These are phyloP conservation scores for Noturus placidus DNA, from an alignment of 2,113 vertebrate species.

Conservation along the genomic window DNA sequence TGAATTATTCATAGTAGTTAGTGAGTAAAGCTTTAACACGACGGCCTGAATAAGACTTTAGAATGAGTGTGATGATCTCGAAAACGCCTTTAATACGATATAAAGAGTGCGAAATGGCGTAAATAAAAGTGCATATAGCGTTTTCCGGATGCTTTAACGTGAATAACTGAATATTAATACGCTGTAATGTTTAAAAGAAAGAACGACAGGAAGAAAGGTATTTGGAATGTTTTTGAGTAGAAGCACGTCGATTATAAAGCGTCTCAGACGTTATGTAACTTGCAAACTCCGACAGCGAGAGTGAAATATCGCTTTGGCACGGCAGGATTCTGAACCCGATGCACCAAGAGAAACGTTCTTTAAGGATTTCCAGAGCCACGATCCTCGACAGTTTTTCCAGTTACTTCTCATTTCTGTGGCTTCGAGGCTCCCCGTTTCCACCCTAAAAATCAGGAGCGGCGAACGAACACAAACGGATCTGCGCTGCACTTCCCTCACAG, in stretches of 20 bases:
- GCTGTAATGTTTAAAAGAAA: neutral
- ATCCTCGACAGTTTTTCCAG: constrained; percentile 50
- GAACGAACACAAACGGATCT: constrained; percentile 60
- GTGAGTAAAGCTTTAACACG: neutral
- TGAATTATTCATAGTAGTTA: neutral
- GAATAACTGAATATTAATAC: neutral
- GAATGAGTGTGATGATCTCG: neutral
- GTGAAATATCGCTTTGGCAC: constrained; percentile 23
- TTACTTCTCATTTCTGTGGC: constrained; percentile 43
- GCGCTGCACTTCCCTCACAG: constrained; percentile 54
- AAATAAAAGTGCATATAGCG: neutral
- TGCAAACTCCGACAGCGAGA: constrained; percentile 7
- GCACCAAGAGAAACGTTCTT: constrained; percentile 12
- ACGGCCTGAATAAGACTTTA: neutral
- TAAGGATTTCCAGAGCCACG: constrained; percentile 28
- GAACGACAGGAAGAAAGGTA: too few species aligned
- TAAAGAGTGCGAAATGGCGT: neutral
- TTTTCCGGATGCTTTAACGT: neutral
- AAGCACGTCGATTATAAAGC: neutral
- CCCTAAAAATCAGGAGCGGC: constrained; percentile 62
- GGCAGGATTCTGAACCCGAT: constrained; percentile 22
- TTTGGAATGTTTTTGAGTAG: neutral
- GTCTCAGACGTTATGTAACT: constrained; percentile 34
- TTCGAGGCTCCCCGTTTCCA: constrained; percentile 54
- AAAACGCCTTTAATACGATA: neutral